Evolutionary conservation across 2,113 vertebrate genomes (phyloP), one percentile per base, ranked within the genome.

Genomic region (Ceyx cyanopectus): DNA sequence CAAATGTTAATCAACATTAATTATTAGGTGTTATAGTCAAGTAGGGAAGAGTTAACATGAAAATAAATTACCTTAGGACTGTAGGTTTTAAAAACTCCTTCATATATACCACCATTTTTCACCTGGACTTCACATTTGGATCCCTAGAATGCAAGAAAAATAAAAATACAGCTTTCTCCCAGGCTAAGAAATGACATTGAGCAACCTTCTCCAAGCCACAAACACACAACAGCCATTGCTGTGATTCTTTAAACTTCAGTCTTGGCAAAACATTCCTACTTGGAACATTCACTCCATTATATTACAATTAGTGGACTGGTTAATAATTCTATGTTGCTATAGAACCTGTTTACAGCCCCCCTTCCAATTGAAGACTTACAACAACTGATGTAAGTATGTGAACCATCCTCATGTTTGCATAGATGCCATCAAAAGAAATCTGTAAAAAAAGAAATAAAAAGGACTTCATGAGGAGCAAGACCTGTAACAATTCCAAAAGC

Each of bases 371-470:
- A 78, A 76, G 92, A 99, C 99, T 98, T 98, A 99, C 99, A 97
- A 99, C 99, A 96, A 99, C 99, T 94, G 99, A 99, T 72, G 99
- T 99, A 95, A 99, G 98, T 94, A 99, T 98, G 96, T 99, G 99
- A 97, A 99, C 99, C 99, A 99, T 99, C 98, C 99, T 98, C 98
- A 99, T 99, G 96, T 99, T 99, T 98, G 99, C 99, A 98, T 99
- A 99, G 97, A 99, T 99, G 92, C 99, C 99, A 98, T 99, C 99
- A 91, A 99, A 99, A 95, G 98, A 98, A 96, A 99, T 98, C 99
- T 99, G 96, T 72, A 98, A 97, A 93, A 92, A 90, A 94, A 95
- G 77, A 48, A 46, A 89, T 68, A 50, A 51, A 26, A 51, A 51
- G 24, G 27, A 51, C 17, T 18, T 56, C 18, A 12, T 56, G 17